These are phyloP conservation scores for Mactra quadrangularis DNA, from an alignment of 1,140 invertebrate genomes.

Conservation along the genomic window DNA sequence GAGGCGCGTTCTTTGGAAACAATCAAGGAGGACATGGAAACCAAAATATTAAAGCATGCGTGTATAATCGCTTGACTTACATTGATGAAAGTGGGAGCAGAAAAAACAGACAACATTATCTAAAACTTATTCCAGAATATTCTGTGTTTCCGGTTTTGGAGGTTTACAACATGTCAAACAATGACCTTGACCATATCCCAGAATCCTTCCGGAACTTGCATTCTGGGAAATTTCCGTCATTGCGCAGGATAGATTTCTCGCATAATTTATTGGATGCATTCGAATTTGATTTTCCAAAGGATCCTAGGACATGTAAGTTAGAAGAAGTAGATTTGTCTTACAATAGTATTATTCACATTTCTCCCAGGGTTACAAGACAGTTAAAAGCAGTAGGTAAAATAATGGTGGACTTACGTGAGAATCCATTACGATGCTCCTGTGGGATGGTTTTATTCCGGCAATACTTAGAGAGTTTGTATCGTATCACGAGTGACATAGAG, in stretches of 20 bases:
- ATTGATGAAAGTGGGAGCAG: conserved; percentile 60
- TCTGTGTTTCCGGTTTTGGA: conserved; percentile 44
- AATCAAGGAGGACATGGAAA: background rate
- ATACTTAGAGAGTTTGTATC: conserved; percentile 43
- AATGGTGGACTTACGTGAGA: conserved; percentile 32
- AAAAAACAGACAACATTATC: conserved; percentile 45
- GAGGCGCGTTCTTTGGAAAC: background rate
- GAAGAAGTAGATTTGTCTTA: conserved; percentile 31
- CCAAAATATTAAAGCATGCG: background rate
- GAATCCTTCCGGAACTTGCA: conserved; percentile 39
- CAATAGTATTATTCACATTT: conserved; percentile 17
- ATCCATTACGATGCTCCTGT: conserved; percentile 44
- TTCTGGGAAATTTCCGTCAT: conserved; percentile 41
- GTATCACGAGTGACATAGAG: background rate
- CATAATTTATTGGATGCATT: conserved; percentile 40
- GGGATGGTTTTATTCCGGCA: conserved; percentile 9
- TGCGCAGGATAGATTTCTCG: conserved; percentile 47
- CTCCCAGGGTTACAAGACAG: background rate
- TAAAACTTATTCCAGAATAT: conserved; percentile 54
- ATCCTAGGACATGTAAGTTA: conserved; percentile 25
- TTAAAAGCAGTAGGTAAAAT: conserved; percentile 34
- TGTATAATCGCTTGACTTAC: conserved; percentile 39
- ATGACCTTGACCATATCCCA: conserved; percentile 43
- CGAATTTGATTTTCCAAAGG: conserved; percentile 52
- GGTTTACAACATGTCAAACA: conserved; percentile 55